phyloP scores from a whole-genome alignment of 2,888 invertebrate genomes.

The Drosophila paramelanica region DNA sequence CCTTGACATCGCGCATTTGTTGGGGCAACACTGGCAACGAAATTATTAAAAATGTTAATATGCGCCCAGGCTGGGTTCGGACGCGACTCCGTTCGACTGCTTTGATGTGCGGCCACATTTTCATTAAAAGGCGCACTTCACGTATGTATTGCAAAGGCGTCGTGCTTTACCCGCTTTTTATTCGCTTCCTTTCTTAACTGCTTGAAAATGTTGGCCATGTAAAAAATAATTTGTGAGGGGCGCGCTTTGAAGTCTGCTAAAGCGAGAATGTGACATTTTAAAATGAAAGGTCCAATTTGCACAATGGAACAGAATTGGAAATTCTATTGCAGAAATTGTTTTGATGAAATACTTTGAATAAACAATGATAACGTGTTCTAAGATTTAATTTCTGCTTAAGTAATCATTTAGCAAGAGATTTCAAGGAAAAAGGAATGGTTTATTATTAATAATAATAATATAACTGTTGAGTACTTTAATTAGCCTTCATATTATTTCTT shows the following conservation, averaged over 20 bases:
- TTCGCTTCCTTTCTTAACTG: conserved; percentile 8
- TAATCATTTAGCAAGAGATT: no score
- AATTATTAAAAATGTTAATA: conserved; percentile 40
- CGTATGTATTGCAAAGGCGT: conserved; percentile 8
- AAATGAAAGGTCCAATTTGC: conserved; percentile 22
- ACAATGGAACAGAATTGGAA: conserved; percentile 5
- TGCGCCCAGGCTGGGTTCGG: conserved; percentile 22
- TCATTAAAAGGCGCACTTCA: conserved; percentile 40
- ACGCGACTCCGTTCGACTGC: conserved; percentile 21
- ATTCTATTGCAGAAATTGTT: neutral
- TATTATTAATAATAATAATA: no score
- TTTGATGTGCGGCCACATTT: conserved; percentile 54
- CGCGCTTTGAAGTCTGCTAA: conserved; percentile 51
- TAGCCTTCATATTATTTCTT: no score
- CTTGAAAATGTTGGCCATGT: conserved; percentile 29
- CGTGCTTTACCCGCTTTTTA: neutral
- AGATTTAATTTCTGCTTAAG: neutral
- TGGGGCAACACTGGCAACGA: conserved; percentile 16
- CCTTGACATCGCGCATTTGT: conserved; percentile 53
- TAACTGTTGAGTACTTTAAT: no score
- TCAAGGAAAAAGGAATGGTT: no score
- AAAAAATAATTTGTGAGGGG: conserved; percentile 41
- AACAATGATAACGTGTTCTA: neutral
- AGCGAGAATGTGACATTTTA: conserved; percentile 37
- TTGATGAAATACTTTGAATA: neutral